phyloP scores from a whole-genome alignment of 2,888 invertebrate species.

The Drosophila monieri region DNA sequence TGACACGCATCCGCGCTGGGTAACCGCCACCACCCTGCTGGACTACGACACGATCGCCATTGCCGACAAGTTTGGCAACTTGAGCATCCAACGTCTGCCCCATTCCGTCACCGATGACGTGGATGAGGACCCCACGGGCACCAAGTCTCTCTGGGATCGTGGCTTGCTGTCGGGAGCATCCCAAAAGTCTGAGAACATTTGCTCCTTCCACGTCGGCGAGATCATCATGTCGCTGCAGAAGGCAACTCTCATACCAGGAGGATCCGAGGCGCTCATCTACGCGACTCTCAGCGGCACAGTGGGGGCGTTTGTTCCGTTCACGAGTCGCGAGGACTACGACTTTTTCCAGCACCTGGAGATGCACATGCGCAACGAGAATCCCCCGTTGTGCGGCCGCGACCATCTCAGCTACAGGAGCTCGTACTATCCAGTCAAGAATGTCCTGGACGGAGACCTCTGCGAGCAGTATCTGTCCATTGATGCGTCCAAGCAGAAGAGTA shows the following conservation, averaged over 20 bases:
- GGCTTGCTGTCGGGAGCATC: conserved; percentile 98
- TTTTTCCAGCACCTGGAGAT: conserved; percentile 99
- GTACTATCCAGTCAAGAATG: conserved; percentile 96
- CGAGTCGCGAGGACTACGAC: conserved; percentile 98
- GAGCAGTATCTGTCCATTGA: conserved; percentile 99
- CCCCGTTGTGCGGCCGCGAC: conserved; percentile 98
- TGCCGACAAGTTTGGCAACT: conserved; percentile 99
- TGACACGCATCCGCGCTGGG: conserved; percentile 98
- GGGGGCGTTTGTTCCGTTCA: conserved; percentile 96
- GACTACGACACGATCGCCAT: conserved; percentile 98
- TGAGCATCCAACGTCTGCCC: conserved; percentile 95
- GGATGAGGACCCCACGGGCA: conserved; percentile 99
- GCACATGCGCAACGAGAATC: conserved; percentile 99
- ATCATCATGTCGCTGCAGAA: conserved; percentile 97
- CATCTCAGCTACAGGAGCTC: conserved; percentile 98
- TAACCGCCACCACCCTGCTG: conserved; percentile 94
- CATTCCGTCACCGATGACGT: conserved; percentile 97
- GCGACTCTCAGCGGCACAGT: conserved; percentile 97
- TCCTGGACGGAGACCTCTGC: conserved; percentile 99
- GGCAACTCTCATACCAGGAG: conserved; percentile 98
- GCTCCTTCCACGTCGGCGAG: conserved; percentile 98
- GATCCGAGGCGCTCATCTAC: conserved; percentile 98
- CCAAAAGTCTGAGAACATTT: conserved; percentile 96
- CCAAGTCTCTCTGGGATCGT: conserved; percentile 97
- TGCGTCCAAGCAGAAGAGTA: conserved; percentile 95